phyloP scores from a whole-genome alignment of 1,140 invertebrate genomes.

The Drosophila ogumai region DNA sequence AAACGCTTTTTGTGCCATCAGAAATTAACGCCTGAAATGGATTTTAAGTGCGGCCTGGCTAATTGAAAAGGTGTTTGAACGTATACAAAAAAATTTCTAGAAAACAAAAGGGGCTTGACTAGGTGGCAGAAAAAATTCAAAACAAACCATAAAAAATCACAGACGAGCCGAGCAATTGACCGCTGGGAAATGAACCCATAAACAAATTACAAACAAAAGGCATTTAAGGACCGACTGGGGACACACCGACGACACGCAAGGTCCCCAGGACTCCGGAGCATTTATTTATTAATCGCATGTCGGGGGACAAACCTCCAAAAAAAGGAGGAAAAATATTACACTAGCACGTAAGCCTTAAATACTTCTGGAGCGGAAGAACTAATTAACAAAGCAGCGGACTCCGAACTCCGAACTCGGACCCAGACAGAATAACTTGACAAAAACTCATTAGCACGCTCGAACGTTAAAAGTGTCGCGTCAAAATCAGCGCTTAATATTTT shows the following conservation, averaged over 20 bases:
- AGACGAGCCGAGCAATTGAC: constrained; percentile 81
- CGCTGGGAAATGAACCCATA: constrained; percentile 85
- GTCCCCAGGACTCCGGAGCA: constrained; percentile 37
- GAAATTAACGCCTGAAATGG: constrained; percentile 79
- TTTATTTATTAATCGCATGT: constrained; percentile 84
- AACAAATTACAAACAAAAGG: constrained; percentile 72
- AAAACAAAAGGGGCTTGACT: constrained; percentile 56
- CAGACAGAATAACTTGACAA: constrained; percentile 57
- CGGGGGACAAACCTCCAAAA: constrained; percentile 38
- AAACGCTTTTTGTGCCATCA: constrained; percentile 63
- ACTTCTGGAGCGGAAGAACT: constrained; percentile 80
- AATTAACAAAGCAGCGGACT: constrained; percentile 69
- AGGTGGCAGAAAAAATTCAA: constrained; percentile 30
- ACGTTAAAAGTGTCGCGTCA: constrained; percentile 83
- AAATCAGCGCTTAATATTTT: constrained; percentile 83
- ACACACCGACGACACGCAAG: constrained; percentile 53
- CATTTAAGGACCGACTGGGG: constrained; percentile 62
- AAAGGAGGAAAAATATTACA: constrained; percentile 52
- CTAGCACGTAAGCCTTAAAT: constrained; percentile 81
- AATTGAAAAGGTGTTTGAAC: constrained; percentile 73
- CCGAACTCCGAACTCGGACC: constrained; percentile 18
- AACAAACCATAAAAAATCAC: constrained; percentile 67
- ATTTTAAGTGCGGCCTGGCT: constrained; percentile 77
- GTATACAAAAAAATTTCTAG: constrained; percentile 10
- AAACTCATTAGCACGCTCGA: constrained; percentile 82